A percentile compares a stretch with the other conserved stretches of the same genome.
Conservation (phyloP, 2,797 vertebrate genomes). For the Hirundo rustica region DNA sequence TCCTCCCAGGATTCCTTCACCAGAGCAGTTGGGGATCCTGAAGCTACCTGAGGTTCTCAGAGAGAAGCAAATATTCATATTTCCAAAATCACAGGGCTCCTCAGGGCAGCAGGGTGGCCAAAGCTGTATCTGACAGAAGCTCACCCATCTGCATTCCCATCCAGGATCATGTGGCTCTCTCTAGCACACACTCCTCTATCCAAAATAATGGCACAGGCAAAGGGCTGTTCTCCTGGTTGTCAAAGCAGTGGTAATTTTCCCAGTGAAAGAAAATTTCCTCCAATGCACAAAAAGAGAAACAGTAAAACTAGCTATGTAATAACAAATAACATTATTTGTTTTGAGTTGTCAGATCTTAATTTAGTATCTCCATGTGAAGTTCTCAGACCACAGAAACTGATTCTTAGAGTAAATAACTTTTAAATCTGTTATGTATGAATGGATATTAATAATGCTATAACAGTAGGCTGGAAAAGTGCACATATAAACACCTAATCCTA, state of each 20-base stretch:
- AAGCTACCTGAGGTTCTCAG: neutral
- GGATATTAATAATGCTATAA: neutral
- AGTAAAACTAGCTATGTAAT: neutral
- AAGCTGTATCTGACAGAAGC: fast-evolving
- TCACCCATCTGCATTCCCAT: fast-evolving
- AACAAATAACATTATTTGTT: neutral
- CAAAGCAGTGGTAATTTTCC: neutral
- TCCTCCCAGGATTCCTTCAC: neutral
- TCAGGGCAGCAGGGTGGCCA: neutral
- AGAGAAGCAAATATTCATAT: neutral
- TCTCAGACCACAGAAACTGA: neutral
- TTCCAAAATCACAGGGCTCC: neutral
- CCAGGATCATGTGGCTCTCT: fast-evolving
- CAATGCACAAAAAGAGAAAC: neutral
- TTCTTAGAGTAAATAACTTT: neutral
- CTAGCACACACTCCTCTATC: neutral
- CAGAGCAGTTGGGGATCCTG: neutral
- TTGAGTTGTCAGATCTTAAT: neutral
- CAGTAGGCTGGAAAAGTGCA: neutral
- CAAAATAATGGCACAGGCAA: neutral
- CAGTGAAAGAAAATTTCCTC: neutral
- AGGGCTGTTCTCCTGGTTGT: neutral
- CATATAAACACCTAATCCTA: neutral
- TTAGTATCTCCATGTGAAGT: neutral
- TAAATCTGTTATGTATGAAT: neutral